phyloP scores from a whole-genome alignment of 1,140 invertebrate genomes.

The Lordiphosa stackelbergi region DNA sequence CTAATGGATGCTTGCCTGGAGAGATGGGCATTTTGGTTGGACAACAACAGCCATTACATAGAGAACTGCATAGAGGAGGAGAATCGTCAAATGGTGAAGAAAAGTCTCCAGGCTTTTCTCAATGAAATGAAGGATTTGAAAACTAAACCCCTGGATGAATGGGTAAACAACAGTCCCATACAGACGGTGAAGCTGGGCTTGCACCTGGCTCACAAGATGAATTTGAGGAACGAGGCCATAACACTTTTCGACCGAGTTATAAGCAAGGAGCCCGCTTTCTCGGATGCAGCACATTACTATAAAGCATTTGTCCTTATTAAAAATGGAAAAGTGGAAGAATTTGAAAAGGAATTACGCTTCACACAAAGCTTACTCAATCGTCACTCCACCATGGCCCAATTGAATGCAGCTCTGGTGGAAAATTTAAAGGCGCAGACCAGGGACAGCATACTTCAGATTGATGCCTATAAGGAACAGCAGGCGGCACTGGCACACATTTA shows the following conservation, averaged over 20 bases:
- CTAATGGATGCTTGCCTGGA: slow-evolving; percentile 2
- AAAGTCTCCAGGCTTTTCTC: not conserved
- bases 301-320: slow-evolving; percentile 7
- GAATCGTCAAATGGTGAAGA: not conserved
- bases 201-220: not conserved
- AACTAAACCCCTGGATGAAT: not conserved
- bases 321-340: not conserved
- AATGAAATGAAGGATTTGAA: not conserved
- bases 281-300: slow-evolving; percentile 16
- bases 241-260: not conserved
- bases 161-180: not conserved
- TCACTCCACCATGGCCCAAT: not conserved
- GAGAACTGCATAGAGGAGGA: not conserved
- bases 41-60: not conserved
- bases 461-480: slow-evolving; percentile 5
- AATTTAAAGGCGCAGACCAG: not conserved
- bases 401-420: not conserved
- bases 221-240: not conserved
- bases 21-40: slow-evolving; percentile 17
- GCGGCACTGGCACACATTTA: slow-evolving; percentile 4
- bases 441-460: slow-evolving; percentile 4
- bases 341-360: not conserved
- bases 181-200: slow-evolving; percentile 3
- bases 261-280: slow-evolving; percentile 1
- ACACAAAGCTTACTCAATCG: not conserved